Conservation (phyloP, 2,113 vertebrate species). For the Centropus bengalensis region DNA sequence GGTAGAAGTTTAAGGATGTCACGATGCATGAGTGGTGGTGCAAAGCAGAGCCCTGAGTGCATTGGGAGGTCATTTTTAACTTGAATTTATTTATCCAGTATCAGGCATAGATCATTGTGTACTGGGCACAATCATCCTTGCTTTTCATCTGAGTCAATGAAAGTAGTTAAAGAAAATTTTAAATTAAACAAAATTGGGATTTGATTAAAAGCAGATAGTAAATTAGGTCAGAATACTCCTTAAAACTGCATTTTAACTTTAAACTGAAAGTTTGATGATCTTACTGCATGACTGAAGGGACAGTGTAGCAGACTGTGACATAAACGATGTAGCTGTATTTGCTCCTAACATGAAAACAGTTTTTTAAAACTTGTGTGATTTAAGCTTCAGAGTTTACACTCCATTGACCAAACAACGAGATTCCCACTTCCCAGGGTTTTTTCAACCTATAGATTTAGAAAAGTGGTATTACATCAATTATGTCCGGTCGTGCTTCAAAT, state of each 20-base stretch:
- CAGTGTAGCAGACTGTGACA: slow-evolving; percentile 38
- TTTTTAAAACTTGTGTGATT: slow-evolving; percentile 28
- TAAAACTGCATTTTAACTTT: slow-evolving; percentile 43
- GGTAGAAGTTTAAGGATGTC: slow-evolving; percentile 63
- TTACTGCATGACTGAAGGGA: slow-evolving; percentile 35
- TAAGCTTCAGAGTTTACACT: slow-evolving; percentile 38
- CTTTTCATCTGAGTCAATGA: slow-evolving; percentile 55
- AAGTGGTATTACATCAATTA: neutral
- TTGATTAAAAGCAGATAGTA: slow-evolving; percentile 60
- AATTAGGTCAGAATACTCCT: slow-evolving; percentile 43
- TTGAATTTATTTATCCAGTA: slow-evolving; percentile 62
- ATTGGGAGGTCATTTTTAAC: slow-evolving; percentile 64
- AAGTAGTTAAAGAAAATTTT: slow-evolving; percentile 53
- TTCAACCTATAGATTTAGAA: slow-evolving; percentile 2
- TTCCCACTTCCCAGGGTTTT: slow-evolving; percentile 12
- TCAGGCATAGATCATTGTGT: slow-evolving; percentile 46
- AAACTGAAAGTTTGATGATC: slow-evolving; percentile 41
- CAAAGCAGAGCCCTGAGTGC: slow-evolving; percentile 61
- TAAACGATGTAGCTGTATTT: slow-evolving; percentile 42
- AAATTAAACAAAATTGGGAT: slow-evolving; percentile 52
- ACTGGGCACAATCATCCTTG: slow-evolving; percentile 34
- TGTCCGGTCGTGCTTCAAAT: neutral
- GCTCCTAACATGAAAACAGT: neutral
- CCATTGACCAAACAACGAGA: slow-evolving; percentile 11
- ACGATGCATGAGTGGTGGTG: slow-evolving; percentile 57